phyloP scores from a whole-genome alignment of 2,797 vertebrate genomes.

The Varecia variegata region DNA sequence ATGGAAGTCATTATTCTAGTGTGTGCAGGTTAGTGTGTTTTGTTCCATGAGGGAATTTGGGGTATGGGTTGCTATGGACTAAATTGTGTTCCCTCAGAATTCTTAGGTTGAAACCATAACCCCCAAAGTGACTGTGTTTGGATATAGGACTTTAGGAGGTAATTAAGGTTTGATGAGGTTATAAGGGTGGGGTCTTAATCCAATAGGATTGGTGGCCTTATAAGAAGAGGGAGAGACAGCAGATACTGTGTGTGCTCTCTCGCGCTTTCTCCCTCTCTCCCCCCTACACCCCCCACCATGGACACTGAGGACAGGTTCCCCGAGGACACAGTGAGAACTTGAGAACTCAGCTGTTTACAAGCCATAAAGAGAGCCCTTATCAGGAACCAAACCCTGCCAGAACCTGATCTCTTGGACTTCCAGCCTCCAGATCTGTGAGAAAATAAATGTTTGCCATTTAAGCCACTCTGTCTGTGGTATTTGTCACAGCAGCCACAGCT shows the following conservation, averaged over 20 bases:
- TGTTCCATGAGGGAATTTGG: background rate
- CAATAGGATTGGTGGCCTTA: background rate
- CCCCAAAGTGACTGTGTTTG: background rate
- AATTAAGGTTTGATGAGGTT: background rate
- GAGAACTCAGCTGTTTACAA: background rate
- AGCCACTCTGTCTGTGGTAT: background rate
- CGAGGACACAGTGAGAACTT: background rate
- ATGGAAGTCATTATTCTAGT: background rate
- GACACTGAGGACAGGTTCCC: background rate
- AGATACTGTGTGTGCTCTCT: too few species aligned
- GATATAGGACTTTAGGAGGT: background rate
- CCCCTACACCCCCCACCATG: rapidly evolving
- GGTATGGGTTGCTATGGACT: background rate
- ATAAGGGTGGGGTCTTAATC: too few species aligned
- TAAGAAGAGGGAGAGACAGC: background rate
- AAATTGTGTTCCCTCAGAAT: background rate
- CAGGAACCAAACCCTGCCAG: background rate
- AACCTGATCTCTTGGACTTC: background rate
- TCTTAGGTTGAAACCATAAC: background rate
- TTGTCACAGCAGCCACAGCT: background rate
- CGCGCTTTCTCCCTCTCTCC: rapidly evolving
- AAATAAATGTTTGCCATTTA: background rate
- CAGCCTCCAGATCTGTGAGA: background rate
- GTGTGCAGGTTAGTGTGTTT: background rate
- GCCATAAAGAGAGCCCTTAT: background rate